A percentile compares a stretch with the other conserved stretches of the same genome.
Conservation (phyloP, 2,888 invertebrate species). For the Mesorhabditis spiculigera region DNA sequence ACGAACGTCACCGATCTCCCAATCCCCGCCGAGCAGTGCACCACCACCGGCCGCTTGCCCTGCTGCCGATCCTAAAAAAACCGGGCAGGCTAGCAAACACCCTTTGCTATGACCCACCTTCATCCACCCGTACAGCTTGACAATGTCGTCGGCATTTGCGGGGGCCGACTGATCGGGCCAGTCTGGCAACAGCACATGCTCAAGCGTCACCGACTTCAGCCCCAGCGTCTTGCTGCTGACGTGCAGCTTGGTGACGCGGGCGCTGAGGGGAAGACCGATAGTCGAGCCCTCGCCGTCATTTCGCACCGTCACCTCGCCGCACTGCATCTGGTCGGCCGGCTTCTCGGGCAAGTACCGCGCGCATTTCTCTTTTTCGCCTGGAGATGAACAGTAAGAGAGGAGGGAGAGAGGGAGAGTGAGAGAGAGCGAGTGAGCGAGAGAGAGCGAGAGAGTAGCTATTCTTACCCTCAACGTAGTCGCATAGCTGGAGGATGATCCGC, state of each 20-base stretch:
- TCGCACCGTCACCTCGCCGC: background rate
- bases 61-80: background rate
- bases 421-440: background rate
- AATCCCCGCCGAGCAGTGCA: slow-evolving; percentile 1
- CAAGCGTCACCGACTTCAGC: background rate
- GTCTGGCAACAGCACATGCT: background rate
- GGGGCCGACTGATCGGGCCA: background rate
- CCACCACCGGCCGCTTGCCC: background rate
- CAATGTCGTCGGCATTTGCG: background rate
- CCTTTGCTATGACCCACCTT: background rate
- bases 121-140: background rate
- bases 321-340: background rate
- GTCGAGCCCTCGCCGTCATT: background rate
- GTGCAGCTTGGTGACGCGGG: background rate
- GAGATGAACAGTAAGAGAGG: background rate
- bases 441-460: background rate
- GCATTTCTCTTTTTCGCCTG: background rate
- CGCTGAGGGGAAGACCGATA: background rate
- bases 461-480: background rate
- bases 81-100: too few species aligned
- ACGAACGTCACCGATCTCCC: background rate
- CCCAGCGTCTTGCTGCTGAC: background rate
- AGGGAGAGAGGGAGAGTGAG: background rate
- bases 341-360: background rate
- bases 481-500: background rate